phyloP scores from a whole-genome alignment of 1,140 invertebrate species.

The Venustaconcha ellipsiformis region DNA sequence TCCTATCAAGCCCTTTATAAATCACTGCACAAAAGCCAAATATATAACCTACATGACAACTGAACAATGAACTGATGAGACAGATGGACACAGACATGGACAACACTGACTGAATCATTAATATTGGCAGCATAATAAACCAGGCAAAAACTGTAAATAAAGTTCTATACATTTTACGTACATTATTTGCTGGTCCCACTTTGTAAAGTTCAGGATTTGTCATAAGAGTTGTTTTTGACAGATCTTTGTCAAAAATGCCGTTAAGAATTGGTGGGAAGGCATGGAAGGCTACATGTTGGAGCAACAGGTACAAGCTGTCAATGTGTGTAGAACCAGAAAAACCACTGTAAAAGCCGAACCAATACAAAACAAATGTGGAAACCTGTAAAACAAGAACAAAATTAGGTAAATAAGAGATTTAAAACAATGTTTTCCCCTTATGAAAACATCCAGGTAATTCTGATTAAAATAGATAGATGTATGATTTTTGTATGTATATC shows the following conservation, averaged over 20 bases:
- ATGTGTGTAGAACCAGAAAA: constrained; percentile 65
- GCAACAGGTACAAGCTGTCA: constrained; percentile 61
- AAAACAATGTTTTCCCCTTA: background rate
- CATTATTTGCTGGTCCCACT: constrained; percentile 74
- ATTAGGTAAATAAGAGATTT: background rate
- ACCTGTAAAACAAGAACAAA: constrained; percentile 52
- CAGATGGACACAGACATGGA: too few species aligned
- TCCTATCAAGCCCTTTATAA: too few species aligned
- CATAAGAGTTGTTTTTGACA: constrained; percentile 81
- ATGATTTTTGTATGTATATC: too few species aligned
- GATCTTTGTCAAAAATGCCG: constrained; percentile 91
- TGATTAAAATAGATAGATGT: background rate
- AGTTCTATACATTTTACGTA: background rate
- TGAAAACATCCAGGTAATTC: background rate
- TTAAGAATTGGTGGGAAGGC: constrained; percentile 64
- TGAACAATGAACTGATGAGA: too few species aligned
- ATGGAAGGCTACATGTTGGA: constrained; percentile 67
- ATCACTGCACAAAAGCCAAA: too few species aligned
- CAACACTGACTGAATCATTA: too few species aligned
- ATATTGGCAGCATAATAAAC: too few species aligned
- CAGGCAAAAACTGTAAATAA: background rate
- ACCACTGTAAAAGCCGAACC: constrained; percentile 65
- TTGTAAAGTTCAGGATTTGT: constrained; percentile 85
- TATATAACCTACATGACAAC: too few species aligned
- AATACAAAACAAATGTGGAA: constrained; percentile 61